phyloP scores from a whole-genome alignment of 2,888 invertebrate species.

The Netelia melanura region DNA sequence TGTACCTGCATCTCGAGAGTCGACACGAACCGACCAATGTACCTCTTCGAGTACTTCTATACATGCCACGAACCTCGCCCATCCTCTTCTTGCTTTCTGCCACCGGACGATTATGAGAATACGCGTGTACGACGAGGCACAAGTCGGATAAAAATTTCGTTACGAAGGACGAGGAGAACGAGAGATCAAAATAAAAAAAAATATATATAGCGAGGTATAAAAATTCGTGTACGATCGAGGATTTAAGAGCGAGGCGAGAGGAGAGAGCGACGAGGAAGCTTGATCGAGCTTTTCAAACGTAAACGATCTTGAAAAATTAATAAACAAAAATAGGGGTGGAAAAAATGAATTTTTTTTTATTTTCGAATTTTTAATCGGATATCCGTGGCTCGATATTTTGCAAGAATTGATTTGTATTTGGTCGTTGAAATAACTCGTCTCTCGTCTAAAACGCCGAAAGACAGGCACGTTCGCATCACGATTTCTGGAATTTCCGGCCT shows the following conservation, averaged over 20 bases:
- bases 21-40: slow-evolving; percentile 68
- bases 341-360: not conserved
- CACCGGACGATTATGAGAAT: slow-evolving; percentile 56
- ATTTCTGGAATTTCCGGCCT: slow-evolving; percentile 64
- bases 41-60: slow-evolving; percentile 59
- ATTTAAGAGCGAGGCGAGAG: not conserved
- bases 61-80: slow-evolving; percentile 37
- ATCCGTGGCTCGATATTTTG: not conserved
- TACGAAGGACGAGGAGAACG: slow-evolving; percentile 23
- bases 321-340: not conserved
- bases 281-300: no score
- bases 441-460: not conserved
- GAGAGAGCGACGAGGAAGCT: not conserved
- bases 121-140: slow-evolving; percentile 42
- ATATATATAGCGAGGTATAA: slow-evolving; percentile 23
- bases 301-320: not conserved
- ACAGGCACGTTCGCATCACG: slow-evolving; percentile 32
- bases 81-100: slow-evolving; percentile 39
- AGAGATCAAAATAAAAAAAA: not conserved
- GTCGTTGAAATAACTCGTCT: slow-evolving; percentile 5
- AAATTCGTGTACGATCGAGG: not conserved
- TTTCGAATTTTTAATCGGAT: not conserved
- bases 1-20: slow-evolving; percentile 67
- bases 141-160: slow-evolving; percentile 27
- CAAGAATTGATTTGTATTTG: not conserved